Percentiles rank a stretch among this genome's conserved stretches.
These are phyloP conservation scores for Fundulus diaphanus DNA, from an alignment of 2,797 vertebrate genomes.

Conservation along the genomic window DNA sequence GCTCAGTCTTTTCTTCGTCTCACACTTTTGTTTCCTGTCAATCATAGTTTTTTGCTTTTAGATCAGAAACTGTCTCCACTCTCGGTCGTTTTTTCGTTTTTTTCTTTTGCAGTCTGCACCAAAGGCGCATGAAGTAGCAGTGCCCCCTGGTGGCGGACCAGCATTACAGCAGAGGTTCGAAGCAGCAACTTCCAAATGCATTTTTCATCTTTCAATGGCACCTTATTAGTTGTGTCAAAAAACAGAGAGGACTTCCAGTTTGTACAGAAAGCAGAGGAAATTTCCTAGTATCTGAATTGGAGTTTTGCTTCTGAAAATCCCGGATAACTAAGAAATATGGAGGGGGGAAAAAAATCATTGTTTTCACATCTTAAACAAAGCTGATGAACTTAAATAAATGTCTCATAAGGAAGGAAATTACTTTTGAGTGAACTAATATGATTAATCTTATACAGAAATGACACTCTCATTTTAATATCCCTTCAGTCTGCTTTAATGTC, in stretches of 20 bases:
- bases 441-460: constrained; percentile 23
- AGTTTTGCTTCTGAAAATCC: background rate
- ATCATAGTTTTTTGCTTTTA: constrained; percentile 47
- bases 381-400: background rate
- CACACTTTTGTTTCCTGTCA: constrained; percentile 15
- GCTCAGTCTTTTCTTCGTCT: constrained; percentile 17
- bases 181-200: background rate
- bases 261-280: background rate
- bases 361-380: background rate
- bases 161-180: constrained; percentile 13
- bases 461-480: constrained; percentile 39
- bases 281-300: background rate
- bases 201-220: background rate
- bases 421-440: constrained; percentile 31
- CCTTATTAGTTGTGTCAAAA: background rate
- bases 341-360: background rate
- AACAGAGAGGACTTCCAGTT: background rate
- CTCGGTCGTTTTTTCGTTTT: background rate
- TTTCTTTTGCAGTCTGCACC: background rate
- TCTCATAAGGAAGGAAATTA: constrained; percentile 6
- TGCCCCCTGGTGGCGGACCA: constrained; percentile 67
- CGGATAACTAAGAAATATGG: background rate
- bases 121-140: constrained; percentile 65
- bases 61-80: constrained; percentile 43
- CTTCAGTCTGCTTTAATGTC: constrained; percentile 53